Evolutionary conservation across 2,888 invertebrate species (phyloP), one percentile per base, ranked within the genome.

Genomic region (Cataglyphis albicans): DNA sequence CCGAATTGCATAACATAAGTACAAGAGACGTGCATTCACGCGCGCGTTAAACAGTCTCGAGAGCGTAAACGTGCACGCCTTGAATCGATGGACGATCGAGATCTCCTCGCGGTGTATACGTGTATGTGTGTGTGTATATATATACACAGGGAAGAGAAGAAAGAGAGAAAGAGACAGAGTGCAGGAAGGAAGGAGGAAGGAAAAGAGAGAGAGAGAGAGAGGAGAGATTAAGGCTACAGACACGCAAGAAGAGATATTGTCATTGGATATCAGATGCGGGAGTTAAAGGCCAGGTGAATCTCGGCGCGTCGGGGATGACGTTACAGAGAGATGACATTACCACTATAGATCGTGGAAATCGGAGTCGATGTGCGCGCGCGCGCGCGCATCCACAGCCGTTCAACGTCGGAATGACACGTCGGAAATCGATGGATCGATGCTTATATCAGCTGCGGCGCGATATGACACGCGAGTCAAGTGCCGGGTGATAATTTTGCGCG

Each of bases 311-410:
- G 76, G 81, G 90, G 89, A 91, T 92, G 91, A 91, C 90, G 90
- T 92, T 92, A 91, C 90, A 92, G 90, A 89, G 91, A 91, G 88
- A 92, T 91, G 91, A 90, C 90, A 90, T 92, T 92, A 92, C 91
- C 88, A 83, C 82, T 80, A 81, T 81, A 86, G 85, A 89, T 88
- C 83, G 85, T 87, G 84, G 90, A 91, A 90, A 89, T 85, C 82
- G 84, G 86, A 90, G 84, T 88, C 88, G 81, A 52, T 38, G 68
- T 59, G 81, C 44, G 81, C 48, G 74, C 41, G 68, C 10, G 29
- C 48, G 48, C 41, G 12, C 29, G 44, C 25, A 52, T n/a, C 3
- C 75, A 57, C 35, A 68, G 18, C 64, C 59, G 55, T 74, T 44
- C 63, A 29, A 52, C 59, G 38, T 61, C 10, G 35, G 82, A 82